These are phyloP conservation scores for Eulithis testata DNA, from an alignment of 2,888 invertebrate species.

Conservation along the genomic window DNA sequence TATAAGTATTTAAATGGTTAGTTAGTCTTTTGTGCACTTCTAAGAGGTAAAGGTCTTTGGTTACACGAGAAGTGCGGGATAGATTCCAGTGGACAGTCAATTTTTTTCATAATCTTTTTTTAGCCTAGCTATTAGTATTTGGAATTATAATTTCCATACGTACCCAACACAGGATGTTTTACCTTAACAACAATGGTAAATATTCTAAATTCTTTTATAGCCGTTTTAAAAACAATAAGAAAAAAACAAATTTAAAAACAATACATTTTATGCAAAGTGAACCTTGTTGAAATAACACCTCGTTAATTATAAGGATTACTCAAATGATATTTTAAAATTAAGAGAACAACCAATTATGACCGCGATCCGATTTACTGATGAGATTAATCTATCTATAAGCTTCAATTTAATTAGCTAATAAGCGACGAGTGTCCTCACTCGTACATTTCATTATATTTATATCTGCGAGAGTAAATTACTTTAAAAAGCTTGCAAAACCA, in stretches of 20 bases:
- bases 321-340: constrained; percentile 22
- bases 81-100: no score
- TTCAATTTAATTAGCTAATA: constrained; percentile 34
- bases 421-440: constrained; percentile 15
- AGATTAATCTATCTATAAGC: constrained; percentile 21
- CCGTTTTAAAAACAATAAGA: not conserved
- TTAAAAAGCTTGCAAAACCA: not conserved
- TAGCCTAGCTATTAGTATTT: no score
- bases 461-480: not conserved
- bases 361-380: constrained; percentile 22
- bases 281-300: not conserved
- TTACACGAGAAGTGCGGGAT: no score
- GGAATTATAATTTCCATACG: no score
- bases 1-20: no score
- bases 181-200: no score
- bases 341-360: constrained; percentile 26
- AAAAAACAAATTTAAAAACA: not conserved
- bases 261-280: not conserved
- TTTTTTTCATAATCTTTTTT: no score
- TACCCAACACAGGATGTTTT: no score
- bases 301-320: constrained; percentile 19
- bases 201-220: no score
- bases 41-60: no score
- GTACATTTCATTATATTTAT: constrained; percentile 8
- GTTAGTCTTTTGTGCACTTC: no score